Evolutionary conservation across 2,797 vertebrate genomes (phyloP), one percentile per base, ranked within the genome.

Genomic region (Adrianichthys oophorus): DNA sequence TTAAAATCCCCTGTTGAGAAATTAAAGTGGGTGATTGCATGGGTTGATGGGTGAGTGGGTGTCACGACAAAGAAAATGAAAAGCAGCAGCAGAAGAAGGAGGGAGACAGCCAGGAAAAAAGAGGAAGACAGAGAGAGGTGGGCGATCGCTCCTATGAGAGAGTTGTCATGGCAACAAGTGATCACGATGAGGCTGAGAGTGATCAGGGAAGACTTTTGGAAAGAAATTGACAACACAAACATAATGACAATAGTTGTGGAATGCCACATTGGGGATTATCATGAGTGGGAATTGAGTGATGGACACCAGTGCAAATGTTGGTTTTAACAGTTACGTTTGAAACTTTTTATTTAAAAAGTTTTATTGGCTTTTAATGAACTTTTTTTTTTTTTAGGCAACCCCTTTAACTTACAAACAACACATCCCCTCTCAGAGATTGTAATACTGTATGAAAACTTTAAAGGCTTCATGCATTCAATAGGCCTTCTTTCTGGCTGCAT

Each of bases 91-190:
- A 75, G 24, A 51, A 45, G 43, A 44, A 17, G 17, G 65, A 65
- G 40, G 40, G 62, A 57, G 75, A 78, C 70, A 78, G 74, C 56
- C 62, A 68, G 59, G 32, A 37, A 64, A 74, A 66, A 68, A 73
- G 60, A 78, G 32, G 55, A 59, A 73, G 54, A 79, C 40, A 67
- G 60, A 52, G 71, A 79, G 82, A 84, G 72, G 90, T 91, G 85
- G 92, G 92, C 85, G 89, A 90, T 75, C 79, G 72, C 73, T 84
- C 82, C 79, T 79, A 48, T 71, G 82, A 89, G 77, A 77, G 62
- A 59, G 91, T 92, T 80, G 92, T 91, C 90, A 91, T 91, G 89
- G 91, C 86, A 90, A 93, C 92, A 74, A 86, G 81, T 80, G 69
- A 86, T 87, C 80, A 88, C 68, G 79, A 89, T 81, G 74, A 86